phyloP scores from a whole-genome alignment of 37 sponge, comb jelly and placozoan species.

The Cliona cf. orientalis region DNA sequence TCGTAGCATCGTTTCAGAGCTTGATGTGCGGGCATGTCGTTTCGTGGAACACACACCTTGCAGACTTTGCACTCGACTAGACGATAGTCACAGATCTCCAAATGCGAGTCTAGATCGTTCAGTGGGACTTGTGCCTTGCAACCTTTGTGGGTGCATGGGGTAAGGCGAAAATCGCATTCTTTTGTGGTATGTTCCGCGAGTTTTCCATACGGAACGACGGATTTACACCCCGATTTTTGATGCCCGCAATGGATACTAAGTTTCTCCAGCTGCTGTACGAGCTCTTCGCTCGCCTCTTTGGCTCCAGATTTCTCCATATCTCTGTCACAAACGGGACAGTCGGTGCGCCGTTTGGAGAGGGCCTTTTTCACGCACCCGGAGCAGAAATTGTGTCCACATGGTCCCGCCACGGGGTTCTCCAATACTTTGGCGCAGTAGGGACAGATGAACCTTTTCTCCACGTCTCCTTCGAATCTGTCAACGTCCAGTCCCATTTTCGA shows the following conservation, averaged over 20 bases:
- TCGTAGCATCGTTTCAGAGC: conserved; percentile 75
- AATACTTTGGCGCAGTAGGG: conserved; percentile 36
- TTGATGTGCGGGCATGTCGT: conserved; percentile 68
- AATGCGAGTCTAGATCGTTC: conserved; percentile 39
- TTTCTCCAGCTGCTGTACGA: conserved; percentile 28
- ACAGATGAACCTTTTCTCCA: conserved; percentile 30
- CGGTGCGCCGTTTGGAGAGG: not conserved
- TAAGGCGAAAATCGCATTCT: conserved; percentile 35
- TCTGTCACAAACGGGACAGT: conserved; percentile 18
- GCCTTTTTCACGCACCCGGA: conserved; percentile 31
- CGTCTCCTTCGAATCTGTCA: conserved; percentile 15
- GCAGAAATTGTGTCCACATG: conserved; percentile 53
- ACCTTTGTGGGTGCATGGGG: conserved; percentile 44
- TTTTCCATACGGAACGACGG: conserved; percentile 1
- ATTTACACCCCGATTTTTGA: conserved; percentile 18
- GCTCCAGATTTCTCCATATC: not conserved
- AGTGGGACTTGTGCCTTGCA: conserved; percentile 5
- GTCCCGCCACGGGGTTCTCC: conserved; percentile 34
- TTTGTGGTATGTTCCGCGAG: conserved; percentile 5
- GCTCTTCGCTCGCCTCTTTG: not conserved
- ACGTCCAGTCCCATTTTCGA: conserved; percentile 43
- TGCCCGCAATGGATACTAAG: conserved; percentile 42
- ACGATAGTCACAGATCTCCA: conserved; percentile 55
- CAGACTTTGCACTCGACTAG: conserved; percentile 58
- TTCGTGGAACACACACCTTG: conserved; percentile 18